Evolutionary conservation across 2,113 vertebrate species (phyloP), one percentile per base, ranked within the genome.

Genomic region (Sapayoa aenigma): DNA sequence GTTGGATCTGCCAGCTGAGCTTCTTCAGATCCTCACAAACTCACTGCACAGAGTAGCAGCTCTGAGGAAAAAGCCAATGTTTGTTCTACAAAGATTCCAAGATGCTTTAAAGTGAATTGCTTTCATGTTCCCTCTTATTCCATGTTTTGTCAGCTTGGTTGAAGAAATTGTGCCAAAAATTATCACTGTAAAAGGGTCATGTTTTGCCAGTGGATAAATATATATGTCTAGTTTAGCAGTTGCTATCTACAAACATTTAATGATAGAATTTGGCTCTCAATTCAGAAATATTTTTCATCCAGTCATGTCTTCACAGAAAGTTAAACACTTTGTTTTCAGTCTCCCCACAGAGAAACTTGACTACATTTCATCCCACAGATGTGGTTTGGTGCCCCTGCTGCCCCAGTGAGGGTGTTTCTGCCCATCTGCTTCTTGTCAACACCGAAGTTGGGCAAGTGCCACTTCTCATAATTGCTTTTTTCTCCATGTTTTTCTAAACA

Each of bases 361-460:
- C 28, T 84, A 9, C 12, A 1, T 91, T 92, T 92, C 62, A 6
- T 41, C 41, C 37, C 82, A 12, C 58, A 60, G 87, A 10, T 84
- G 23, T 59, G 82, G 5, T 86, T 89, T 60, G 52, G 17, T 79
- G 28, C 33, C 71, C 80, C 39, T 55, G 13, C 87, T 86, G 53
- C 87, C 88, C 69, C 59, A 16, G 8, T 0, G 28, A 49, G 79
- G 55, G 33, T 53, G 52, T 75, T 89, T 60, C 60, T 94, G 63
- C 91, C 92, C 79, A 67, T 91, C 95, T 95, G 94, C 71, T 95
- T 77, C 75, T 68, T 93, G 91, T 84, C 95, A 84, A 25, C 89
- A 35, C 87, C 66, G 9, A n/a, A 46, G 52, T 47, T 96, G 96
- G 95, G 93, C 89, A 82, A 46, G 89, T 87, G 91, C 92, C 95